Conservation (phyloP, 1,140 invertebrate species). For the Proctacanthus coquilletti region DNA sequence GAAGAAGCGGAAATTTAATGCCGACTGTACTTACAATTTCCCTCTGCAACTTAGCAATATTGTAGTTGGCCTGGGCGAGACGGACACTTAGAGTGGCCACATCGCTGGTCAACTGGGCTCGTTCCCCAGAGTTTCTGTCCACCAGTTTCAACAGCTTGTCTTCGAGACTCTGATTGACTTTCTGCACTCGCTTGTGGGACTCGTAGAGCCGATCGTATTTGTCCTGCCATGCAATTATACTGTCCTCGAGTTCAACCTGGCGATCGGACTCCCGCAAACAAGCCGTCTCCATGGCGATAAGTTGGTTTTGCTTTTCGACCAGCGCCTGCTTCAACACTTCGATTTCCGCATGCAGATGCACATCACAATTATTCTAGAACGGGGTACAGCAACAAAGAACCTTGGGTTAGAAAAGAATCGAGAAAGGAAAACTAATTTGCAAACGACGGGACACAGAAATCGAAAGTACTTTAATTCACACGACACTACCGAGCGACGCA, state of each 20-base stretch:
- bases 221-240: constrained; percentile 73
- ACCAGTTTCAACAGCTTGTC: constrained; percentile 88
- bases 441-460: no score
- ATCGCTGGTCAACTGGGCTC: constrained; percentile 71
- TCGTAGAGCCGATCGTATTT: constrained; percentile 86
- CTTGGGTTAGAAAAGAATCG: no score
- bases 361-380: constrained; percentile 25
- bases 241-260: constrained; percentile 64
- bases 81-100: constrained; percentile 72
- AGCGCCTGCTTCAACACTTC: constrained; percentile 70
- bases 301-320: constrained; percentile 63
- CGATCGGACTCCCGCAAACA: constrained; percentile 67
- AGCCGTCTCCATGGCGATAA: constrained; percentile 70
- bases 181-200: constrained; percentile 85
- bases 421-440: no score
- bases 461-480: no score
- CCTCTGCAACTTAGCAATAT: constrained; percentile 70
- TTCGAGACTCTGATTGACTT: constrained; percentile 88
- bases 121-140: constrained; percentile 84
- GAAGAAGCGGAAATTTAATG: constrained; percentile 3
- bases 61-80: constrained; percentile 75
- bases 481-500: no score
- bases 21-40: constrained; percentile 69
- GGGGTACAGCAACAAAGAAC: no score
- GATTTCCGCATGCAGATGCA: constrained; percentile 72